Percentiles rank a stretch among this genome's conserved stretches.
These are phyloP conservation scores for Phaonia tiefii DNA, from an alignment of 2,888 invertebrate species.

Conservation along the genomic window DNA sequence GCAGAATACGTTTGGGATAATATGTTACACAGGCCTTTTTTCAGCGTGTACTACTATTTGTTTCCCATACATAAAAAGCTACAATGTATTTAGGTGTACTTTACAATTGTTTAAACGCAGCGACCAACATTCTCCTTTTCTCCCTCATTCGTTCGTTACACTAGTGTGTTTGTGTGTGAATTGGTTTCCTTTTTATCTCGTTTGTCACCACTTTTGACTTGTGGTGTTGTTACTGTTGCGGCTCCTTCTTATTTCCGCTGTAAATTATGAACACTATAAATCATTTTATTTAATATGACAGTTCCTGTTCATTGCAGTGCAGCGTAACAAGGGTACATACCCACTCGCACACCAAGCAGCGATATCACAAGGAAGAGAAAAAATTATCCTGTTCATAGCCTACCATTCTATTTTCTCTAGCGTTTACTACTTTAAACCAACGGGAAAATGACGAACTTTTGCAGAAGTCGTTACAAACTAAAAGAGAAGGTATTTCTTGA, in stretches of 20 bases:
- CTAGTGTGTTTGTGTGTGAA: not conserved
- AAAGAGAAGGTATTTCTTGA: not conserved
- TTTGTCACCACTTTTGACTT: slow-evolving; percentile 38
- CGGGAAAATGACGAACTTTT: not conserved
- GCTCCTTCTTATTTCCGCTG: slow-evolving; percentile 56
- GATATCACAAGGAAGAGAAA: not conserved
- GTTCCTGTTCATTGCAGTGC: slow-evolving; percentile 60
- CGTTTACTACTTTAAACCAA: not conserved
- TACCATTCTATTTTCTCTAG: not conserved
- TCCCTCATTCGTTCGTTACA: too few relatives aligned
- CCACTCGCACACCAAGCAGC: not conserved
- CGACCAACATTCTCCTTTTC: too few relatives aligned
- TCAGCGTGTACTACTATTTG: too few relatives aligned
- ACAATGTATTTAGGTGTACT: too few relatives aligned
- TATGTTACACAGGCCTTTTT: too few relatives aligned
- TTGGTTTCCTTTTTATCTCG: slow-evolving; percentile 23
- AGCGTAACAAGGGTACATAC: slow-evolving; percentile 30
- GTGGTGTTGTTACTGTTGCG: not conserved
- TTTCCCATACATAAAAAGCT: too few relatives aligned
- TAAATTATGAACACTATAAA: slow-evolving; percentile 64
- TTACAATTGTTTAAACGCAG: slow-evolving; percentile 31
- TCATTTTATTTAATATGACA: slow-evolving; percentile 66
- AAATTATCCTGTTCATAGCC: not conserved
- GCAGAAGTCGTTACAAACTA: not conserved
- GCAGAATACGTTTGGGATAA: too few relatives aligned